phyloP scores from a whole-genome alignment of 2,797 vertebrate genomes.

The Borostomias antarcticus region DNA sequence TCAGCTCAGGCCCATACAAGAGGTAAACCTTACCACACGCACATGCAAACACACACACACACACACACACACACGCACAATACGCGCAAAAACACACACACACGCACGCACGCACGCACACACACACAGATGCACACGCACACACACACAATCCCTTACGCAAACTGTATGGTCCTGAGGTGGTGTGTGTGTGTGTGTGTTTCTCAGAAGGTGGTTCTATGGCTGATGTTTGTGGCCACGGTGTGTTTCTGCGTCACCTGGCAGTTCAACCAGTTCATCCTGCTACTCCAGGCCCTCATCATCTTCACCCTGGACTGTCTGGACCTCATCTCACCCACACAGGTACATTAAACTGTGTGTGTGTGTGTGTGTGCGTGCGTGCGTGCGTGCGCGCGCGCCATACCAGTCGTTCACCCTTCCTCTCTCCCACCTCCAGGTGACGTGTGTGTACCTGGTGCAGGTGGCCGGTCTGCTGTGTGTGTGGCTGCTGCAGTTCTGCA shows the following conservation, averaged over 20 bases:
- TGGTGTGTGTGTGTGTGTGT: constrained; percentile 35
- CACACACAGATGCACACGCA: background rate
- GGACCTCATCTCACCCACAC: constrained; percentile 83
- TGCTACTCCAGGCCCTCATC: constrained; percentile 89
- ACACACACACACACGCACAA: background rate
- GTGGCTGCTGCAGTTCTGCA: constrained; percentile 95
- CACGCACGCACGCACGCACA: background rate
- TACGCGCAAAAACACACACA: background rate
- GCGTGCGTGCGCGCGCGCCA: too few relatives aligned
- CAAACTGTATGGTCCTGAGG: constrained; percentile 10
- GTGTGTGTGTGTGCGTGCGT: background rate
- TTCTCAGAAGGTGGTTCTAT: constrained; percentile 84
- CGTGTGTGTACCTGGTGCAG: constrained; percentile 85
- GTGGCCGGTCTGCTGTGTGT: constrained; percentile 84
- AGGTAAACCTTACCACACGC: constrained; percentile 69
- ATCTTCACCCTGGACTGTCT: constrained; percentile 87
- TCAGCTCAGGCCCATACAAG: constrained; percentile 78
- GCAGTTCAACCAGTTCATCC: constrained; percentile 99
- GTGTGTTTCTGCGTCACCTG: constrained; percentile 94
- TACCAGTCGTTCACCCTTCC: too few relatives aligned
- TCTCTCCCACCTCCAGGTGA: constrained; percentile 81
- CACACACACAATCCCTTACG: background rate
- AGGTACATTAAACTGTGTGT: constrained; percentile 72
- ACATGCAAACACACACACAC: background rate
- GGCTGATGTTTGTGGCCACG: constrained; percentile 85